phyloP scores from a whole-genome alignment of 2,888 invertebrate species.

The Nysson spinosus region DNA sequence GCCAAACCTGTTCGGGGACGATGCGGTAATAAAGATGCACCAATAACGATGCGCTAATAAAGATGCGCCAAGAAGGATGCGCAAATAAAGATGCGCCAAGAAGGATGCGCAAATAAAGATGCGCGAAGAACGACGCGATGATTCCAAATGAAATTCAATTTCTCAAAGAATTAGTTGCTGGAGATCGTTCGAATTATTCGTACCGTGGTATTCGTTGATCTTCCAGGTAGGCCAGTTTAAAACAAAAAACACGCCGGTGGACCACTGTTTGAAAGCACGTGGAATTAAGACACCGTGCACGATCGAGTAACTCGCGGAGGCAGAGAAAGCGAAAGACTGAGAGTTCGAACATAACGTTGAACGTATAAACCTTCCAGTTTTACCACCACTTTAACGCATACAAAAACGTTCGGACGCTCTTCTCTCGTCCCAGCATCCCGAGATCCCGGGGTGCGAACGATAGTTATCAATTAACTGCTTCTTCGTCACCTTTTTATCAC shows the following conservation, averaged over 20 bases:
- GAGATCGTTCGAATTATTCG: not conserved
- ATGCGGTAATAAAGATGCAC: too few species aligned
- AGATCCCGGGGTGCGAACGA: slow-evolving; percentile 5
- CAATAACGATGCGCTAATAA: too few species aligned
- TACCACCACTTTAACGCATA: slow-evolving; percentile 62
- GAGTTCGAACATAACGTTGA: slow-evolving; percentile 67
- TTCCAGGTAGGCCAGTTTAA: too few species aligned
- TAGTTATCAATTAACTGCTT: not conserved
- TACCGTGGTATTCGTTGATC: not conserved
- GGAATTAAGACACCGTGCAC: slow-evolving; percentile 45
- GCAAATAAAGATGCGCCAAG: too few species aligned
- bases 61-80: too few species aligned
- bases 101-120: too few species aligned
- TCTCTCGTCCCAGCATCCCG: slow-evolving; percentile 22
- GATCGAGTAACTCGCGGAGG: slow-evolving; percentile 62
- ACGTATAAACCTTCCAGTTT: slow-evolving; percentile 71
- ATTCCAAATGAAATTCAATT: too few species aligned
- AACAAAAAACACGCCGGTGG: slow-evolving; percentile 14
- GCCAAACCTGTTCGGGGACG: too few species aligned
- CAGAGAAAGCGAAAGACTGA: slow-evolving; percentile 77
- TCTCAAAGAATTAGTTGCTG: too few species aligned
- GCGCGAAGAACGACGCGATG: too few species aligned
- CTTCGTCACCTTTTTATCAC: too few species aligned
- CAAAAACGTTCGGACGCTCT: slow-evolving; percentile 4
- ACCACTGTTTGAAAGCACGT: slow-evolving; percentile 51